Evolutionary conservation across 2,113 vertebrate species (phyloP).

Genomic region (Pardalotus punctatus): DNA sequence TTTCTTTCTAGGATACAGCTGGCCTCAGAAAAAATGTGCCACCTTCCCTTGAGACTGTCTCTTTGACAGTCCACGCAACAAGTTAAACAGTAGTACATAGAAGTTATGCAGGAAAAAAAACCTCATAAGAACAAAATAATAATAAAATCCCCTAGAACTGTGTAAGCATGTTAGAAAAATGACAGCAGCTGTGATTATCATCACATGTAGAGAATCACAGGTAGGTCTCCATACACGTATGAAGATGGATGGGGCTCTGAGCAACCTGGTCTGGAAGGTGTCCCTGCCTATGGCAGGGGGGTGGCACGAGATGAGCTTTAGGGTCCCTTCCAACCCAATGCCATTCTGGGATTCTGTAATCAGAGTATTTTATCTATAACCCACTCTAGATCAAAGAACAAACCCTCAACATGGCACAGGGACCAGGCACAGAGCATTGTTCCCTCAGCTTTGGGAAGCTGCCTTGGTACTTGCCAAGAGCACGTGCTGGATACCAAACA

Average conservation of each 20-base stretch:
- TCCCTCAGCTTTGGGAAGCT: background rate
- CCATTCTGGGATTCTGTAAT: background rate
- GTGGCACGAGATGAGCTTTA: background rate
- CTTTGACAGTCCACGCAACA: background rate
- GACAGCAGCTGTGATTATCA: background rate
- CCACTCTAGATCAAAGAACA: background rate
- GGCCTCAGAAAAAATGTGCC: background rate
- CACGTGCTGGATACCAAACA: rapidly evolving
- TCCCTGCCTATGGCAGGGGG: background rate
- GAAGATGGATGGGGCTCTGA: background rate
- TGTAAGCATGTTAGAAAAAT: background rate
- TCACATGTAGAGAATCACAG: background rate
- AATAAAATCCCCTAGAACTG: background rate
- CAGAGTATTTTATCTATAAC: background rate
- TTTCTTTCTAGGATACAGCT: background rate
- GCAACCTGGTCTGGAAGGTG: background rate
- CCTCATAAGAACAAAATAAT: background rate
- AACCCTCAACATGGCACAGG: background rate
- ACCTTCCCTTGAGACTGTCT: background rate
- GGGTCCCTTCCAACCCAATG: background rate
- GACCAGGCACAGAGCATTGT: background rate
- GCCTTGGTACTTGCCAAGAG: rapidly evolving
- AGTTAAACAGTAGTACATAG: background rate
- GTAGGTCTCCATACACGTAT: background rate
- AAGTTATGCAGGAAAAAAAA: background rate